Percentiles rank a stretch among this genome's conserved stretches.
Conservation (phyloP, 2,113 vertebrate genomes). For the Petromus typicus region DNA sequence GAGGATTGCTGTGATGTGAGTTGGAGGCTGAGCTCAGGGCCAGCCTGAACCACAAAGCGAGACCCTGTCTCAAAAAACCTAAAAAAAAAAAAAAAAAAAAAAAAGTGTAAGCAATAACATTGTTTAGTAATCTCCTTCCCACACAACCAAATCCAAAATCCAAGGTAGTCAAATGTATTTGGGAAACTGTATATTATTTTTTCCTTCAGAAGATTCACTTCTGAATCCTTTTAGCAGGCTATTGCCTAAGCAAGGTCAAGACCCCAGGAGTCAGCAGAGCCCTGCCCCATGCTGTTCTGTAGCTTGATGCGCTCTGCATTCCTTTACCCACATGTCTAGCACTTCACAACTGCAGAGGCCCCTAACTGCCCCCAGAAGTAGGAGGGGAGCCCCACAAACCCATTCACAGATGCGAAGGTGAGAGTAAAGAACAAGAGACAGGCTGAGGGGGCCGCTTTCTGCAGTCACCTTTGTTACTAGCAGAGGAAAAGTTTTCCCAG, state of each 20-base stretch:
- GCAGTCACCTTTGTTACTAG: neutral
- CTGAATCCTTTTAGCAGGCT: neutral
- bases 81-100: too few species aligned
- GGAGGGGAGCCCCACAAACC: too few species aligned
- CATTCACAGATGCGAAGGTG: neutral
- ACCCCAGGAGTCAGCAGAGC: neutral
- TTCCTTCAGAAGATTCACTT: neutral
- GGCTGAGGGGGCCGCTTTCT: neutral
- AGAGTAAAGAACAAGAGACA: neutral
- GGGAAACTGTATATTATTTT: neutral
- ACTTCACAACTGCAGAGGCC: too few species aligned
- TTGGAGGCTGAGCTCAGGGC: too few species aligned
- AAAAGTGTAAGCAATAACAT: neutral
- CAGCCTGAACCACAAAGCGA: too few species aligned
- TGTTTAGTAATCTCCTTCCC: neutral
- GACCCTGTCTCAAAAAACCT: too few species aligned
- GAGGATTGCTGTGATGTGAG: too few species aligned
- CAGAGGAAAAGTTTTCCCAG: neutral
- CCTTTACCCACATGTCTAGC: rapidly evolving
- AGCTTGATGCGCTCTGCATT: rapidly evolving
- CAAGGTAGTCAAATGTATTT: neutral
- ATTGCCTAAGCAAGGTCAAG: neutral
- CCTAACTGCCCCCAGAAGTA: neutral
- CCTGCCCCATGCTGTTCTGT: too few species aligned
- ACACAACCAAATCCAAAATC: neutral